phyloP scores from a whole-genome alignment of 2,113 vertebrate genomes.

The Cacatua alba region DNA sequence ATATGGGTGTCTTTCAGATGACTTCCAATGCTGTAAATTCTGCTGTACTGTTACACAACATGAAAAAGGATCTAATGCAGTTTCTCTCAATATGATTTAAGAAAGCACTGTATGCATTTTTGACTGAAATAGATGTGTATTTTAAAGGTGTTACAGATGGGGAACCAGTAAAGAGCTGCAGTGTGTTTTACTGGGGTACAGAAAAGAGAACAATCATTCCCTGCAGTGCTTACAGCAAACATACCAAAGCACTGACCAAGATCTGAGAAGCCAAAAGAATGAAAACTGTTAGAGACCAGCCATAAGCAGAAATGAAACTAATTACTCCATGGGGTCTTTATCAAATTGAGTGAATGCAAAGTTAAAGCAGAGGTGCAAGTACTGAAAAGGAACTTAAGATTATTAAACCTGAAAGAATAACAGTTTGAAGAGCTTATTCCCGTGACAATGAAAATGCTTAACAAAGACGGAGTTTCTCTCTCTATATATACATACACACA shows the following conservation, averaged over 20 bases:
- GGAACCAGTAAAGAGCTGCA: background rate
- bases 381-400: background rate
- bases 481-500: accelerated
- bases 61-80: background rate
- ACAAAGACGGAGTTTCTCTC: background rate
- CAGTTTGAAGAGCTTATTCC: constrained; percentile 3
- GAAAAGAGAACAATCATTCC: background rate
- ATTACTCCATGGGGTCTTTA: background rate
- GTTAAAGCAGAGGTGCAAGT: background rate
- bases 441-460: background rate
- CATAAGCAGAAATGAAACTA: constrained; percentile 37
- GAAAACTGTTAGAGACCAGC: constrained; percentile 3
- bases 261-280: constrained; percentile 26
- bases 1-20: background rate
- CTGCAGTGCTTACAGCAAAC: background rate
- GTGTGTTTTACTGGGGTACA: background rate
- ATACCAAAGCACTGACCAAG: background rate
- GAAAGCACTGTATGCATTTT: background rate
- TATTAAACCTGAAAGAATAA: constrained; percentile 23
- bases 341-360: background rate
- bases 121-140: background rate
- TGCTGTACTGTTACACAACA: background rate
- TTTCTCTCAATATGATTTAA: background rate
- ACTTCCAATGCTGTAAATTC: background rate
- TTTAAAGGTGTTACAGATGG: background rate